Evolutionary conservation across 2,888 invertebrate species (phyloP).

Genomic region (Cecidostiba fungosa): DNA sequence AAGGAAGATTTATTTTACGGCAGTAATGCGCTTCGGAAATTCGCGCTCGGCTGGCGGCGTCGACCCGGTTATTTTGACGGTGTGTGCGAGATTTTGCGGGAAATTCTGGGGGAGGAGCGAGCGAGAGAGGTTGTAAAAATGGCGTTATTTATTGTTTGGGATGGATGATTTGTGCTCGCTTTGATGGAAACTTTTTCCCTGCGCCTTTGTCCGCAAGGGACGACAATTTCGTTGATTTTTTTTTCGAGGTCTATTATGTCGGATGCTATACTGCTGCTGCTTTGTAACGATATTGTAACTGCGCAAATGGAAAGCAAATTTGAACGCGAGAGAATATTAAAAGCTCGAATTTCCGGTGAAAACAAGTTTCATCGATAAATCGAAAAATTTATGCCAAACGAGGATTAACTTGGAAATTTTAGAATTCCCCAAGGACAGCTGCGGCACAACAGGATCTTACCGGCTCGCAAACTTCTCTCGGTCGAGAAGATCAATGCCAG

Average conservation of each 20-base stretch:
- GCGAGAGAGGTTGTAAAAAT: constrained; percentile 27
- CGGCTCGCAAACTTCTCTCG: constrained; percentile 8
- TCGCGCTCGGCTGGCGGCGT: constrained; percentile 37
- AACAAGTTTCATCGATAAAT: too few species aligned
- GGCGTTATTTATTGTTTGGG: constrained; percentile 39
- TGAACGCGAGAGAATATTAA: too few species aligned
- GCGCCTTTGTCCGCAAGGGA: not conserved
- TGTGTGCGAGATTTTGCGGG: constrained; percentile 15
- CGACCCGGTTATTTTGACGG: constrained; percentile 31
- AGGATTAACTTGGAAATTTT: not conserved
- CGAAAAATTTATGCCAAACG: not conserved
- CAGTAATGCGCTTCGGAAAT: constrained; percentile 54
- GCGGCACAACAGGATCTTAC: not conserved
- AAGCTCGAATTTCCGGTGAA: too few species aligned
- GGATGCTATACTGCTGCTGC: not conserved
- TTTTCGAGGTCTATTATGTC: not conserved
- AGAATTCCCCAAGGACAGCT: not conserved
- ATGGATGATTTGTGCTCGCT: constrained; percentile 19
- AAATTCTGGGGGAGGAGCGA: constrained; percentile 32
- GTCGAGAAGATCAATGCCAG: constrained; percentile 40
- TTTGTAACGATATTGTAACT: too few species aligned
- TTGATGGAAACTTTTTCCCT: constrained; percentile 11
- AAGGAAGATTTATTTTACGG: constrained; percentile 56
- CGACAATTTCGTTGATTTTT: not conserved
- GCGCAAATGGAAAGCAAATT: too few species aligned